phyloP scores from a whole-genome alignment of 2,797 vertebrate genomes.

The Arrhamphus sclerolepis region DNA sequence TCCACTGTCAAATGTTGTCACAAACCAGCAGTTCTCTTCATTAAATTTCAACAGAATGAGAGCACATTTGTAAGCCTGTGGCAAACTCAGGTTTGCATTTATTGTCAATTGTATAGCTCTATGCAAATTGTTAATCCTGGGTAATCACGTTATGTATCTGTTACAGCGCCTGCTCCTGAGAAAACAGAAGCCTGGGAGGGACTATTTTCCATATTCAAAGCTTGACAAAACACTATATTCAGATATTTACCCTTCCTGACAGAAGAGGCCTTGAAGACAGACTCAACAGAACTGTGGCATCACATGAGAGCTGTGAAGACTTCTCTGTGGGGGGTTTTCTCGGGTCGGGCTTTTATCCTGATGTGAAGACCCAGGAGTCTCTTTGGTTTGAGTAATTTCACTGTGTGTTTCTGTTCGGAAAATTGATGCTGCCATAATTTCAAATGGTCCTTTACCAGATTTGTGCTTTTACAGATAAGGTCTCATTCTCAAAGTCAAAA shows the following conservation, averaged over 20 bases:
- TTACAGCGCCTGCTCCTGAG: conserved; percentile 49
- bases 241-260: conserved; percentile 58
- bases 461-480: conserved; percentile 25
- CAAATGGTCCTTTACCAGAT: conserved; percentile 8
- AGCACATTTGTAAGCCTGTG: conserved; percentile 37
- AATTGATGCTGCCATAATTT: conserved; percentile 29
- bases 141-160: conserved; percentile 71
- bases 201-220: conserved; percentile 68
- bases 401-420: not conserved
- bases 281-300: conserved; percentile 35
- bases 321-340: conserved; percentile 1
- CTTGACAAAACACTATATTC: conserved; percentile 60
- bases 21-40: conserved; percentile 15
- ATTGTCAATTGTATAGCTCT: conserved; percentile 53
- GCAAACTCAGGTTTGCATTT: conserved; percentile 45
- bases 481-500: conserved; percentile 38
- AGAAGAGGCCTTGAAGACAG: conserved; percentile 55
- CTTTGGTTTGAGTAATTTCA: conserved; percentile 17
- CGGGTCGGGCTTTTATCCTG: not conserved
- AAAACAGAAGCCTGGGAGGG: conserved; percentile 60
- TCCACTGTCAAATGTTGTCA: conserved; percentile 15
- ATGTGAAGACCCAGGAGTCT: conserved; percentile 21
- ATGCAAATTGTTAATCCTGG: conserved; percentile 63
- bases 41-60: conserved; percentile 28
- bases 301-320: conserved; percentile 19